phyloP scores from a whole-genome alignment of 2,888 invertebrate genomes.

The Drosophila trichaetosa region DNA sequence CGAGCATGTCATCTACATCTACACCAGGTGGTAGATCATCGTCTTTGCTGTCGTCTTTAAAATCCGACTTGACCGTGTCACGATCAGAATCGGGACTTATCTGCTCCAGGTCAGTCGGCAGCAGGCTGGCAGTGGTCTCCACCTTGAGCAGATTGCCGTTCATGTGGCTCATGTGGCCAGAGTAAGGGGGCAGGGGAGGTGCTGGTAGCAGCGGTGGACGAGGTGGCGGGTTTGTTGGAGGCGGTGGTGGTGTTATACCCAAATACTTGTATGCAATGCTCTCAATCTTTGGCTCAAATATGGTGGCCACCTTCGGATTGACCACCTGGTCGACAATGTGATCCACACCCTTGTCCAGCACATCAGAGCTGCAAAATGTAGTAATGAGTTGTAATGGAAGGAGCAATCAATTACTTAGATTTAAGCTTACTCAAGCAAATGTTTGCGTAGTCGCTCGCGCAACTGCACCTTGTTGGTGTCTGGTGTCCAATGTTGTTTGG shows the following conservation, averaged over 20 bases:
- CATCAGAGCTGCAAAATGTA: conserved; percentile 89
- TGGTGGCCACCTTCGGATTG: conserved; percentile 94
- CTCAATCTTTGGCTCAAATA: conserved; percentile 95
- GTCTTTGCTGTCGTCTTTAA: conserved; percentile 80
- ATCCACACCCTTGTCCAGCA: conserved; percentile 94
- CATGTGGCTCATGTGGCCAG: conserved; percentile 70
- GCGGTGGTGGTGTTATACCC: conserved; percentile 91
- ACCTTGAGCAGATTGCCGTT: conserved; percentile 76
- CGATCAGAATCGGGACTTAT: conserved; percentile 92
- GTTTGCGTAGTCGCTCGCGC: conserved; percentile 93
- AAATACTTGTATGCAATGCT: conserved; percentile 95
- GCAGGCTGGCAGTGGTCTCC: conserved; percentile 85
- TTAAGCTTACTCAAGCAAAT: conserved; percentile 92
- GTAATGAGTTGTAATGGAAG: neutral
- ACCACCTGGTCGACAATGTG: conserved; percentile 98
- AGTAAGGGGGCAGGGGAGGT: conserved; percentile 76
- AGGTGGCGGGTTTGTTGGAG: conserved; percentile 77
- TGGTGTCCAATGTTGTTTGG: conserved; percentile 93
- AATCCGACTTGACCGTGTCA: conserved; percentile 85
- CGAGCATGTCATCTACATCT: conserved; percentile 88
- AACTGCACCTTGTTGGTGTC: conserved; percentile 96
- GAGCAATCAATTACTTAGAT: neutral
- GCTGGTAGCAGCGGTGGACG: conserved; percentile 70
- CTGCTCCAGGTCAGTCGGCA: conserved; percentile 92
- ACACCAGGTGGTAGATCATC: conserved; percentile 77